Base-by-base conservation (phyloP, 2,888 invertebrate genomes). In the Limnephilus lunatus region DNA sequence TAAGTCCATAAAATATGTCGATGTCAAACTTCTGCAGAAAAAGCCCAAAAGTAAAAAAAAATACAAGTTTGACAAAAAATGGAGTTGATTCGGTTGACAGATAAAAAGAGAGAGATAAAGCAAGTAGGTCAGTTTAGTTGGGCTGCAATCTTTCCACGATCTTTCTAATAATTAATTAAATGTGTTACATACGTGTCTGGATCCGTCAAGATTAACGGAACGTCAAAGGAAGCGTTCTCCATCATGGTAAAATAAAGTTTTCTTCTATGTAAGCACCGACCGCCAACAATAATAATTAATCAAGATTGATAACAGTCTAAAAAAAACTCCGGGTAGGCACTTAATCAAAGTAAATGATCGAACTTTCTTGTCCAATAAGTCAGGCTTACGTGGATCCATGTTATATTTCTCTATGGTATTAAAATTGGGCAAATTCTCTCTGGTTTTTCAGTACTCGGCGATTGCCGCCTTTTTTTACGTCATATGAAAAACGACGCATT, bases 191-290 rank as follows among this genome's bases (percentile, higher is more conserved):
- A 68, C n/a, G 68, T 68, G 68, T 68, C 68, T 68, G 68, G 25
- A 89, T 30, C 88, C 80, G 88, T 80, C 81, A 89, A 89, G 88
- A 89, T 89, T 89, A 89, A 89, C 80, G 88, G 80, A 15, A 31
- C 19, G 15, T 32, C 15, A 89, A 89, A 88, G 80, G 80, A 81
- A 89, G 35, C 80, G 14, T 88, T 89, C 86, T 86, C 80, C 31
- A 31, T 53, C 80, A 53, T 53, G 68, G 44, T 25, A 81, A 80
- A 89, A 32, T 68, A 80, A 89, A 80, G 80, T 39, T 86, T 86
- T 81, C 35, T 80, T 53, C 31, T 68, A n/a, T 44, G 48, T 14
- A 86, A 80, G 88, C 32, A 14, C 68, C 86, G n/a, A 44, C 85
- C 68, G n/a, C 88, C 19, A 35, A 68, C 88, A 53, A 32, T 44